phyloP scores from a whole-genome alignment of 2,888 invertebrate species.

The Drosophila prostipennis region DNA sequence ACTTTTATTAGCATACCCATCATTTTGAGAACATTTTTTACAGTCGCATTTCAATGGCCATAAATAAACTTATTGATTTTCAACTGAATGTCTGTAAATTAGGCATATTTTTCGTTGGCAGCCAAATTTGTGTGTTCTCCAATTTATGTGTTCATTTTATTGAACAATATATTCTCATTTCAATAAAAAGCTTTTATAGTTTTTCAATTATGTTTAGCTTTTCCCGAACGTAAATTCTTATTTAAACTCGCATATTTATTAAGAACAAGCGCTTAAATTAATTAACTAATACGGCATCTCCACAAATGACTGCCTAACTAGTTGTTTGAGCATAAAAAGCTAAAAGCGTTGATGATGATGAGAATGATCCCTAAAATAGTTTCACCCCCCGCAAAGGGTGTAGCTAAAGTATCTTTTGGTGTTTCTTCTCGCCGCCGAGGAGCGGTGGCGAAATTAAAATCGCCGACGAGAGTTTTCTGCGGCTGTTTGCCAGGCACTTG shows the following conservation, averaged over 20 bases:
- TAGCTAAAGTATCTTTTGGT: conserved; percentile 39
- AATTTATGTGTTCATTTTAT: conserved; percentile 15
- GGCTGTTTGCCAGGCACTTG: conserved; percentile 71
- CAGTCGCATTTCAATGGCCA: not conserved
- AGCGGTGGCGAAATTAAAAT: conserved; percentile 56
- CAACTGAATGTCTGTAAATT: conserved; percentile 12
- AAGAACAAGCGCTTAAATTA: not conserved
- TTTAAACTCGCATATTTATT: conserved; percentile 1
- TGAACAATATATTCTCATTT: not conserved
- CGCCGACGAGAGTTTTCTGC: conserved; percentile 32
- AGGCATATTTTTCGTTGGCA: not conserved
- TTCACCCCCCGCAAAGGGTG: conserved; percentile 12
- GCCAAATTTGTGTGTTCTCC: not conserved
- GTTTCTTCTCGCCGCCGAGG: conserved; percentile 9
- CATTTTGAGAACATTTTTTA: not conserved
- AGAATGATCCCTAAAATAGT: conserved; percentile 11
- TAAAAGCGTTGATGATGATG: conserved; percentile 14
- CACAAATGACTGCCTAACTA: not conserved
- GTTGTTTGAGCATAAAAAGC: not conserved
- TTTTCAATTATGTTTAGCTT: not conserved
- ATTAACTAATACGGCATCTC: not conserved
- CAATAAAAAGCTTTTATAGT: conserved; percentile 8
- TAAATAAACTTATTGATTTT: conserved; percentile 12
- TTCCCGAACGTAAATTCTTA: not conserved
- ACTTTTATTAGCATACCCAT: conserved; percentile 1